Evolutionary conservation across 2,797 vertebrate genomes (phyloP).

Genomic region (Morus bassanus): DNA sequence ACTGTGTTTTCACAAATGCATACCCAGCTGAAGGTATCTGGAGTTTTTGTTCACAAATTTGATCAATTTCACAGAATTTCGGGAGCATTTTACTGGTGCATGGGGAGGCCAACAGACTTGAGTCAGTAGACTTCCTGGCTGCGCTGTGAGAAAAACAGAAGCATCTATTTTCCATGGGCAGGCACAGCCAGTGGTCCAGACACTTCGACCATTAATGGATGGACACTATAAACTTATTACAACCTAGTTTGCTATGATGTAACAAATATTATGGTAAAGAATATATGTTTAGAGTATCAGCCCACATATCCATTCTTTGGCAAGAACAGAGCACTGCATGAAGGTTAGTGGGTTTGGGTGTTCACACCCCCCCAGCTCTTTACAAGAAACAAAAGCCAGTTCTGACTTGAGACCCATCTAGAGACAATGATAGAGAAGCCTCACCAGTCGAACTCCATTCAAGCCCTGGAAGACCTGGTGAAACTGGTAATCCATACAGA

Average conservation of each 20-base stretch:
- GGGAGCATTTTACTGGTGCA: neutral
- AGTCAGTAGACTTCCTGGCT: neutral
- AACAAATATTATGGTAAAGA: neutral
- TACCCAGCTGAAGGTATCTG: neutral
- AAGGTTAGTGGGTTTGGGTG: neutral
- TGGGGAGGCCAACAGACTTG: neutral
- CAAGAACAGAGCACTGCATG: neutral
- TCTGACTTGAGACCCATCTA: neutral
- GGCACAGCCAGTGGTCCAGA: neutral
- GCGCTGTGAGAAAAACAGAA: accelerated
- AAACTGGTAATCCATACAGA: neutral
- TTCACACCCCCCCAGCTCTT: neutral
- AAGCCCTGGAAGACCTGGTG: neutral
- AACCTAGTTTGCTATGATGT: neutral
- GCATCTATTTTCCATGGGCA: neutral
- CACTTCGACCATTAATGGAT: neutral
- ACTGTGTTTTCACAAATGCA: neutral
- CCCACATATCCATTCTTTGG: neutral
- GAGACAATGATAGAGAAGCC: neutral
- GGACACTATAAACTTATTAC: neutral
- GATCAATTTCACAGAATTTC: neutral
- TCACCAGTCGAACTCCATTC: neutral
- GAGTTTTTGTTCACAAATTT: neutral
- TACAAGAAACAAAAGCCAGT: neutral
- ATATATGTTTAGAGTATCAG: neutral